Evolutionary conservation across 2,797 vertebrate species (phyloP), one percentile per base, ranked within the genome.

Genomic region (Aldrovandia affinis): DNA sequence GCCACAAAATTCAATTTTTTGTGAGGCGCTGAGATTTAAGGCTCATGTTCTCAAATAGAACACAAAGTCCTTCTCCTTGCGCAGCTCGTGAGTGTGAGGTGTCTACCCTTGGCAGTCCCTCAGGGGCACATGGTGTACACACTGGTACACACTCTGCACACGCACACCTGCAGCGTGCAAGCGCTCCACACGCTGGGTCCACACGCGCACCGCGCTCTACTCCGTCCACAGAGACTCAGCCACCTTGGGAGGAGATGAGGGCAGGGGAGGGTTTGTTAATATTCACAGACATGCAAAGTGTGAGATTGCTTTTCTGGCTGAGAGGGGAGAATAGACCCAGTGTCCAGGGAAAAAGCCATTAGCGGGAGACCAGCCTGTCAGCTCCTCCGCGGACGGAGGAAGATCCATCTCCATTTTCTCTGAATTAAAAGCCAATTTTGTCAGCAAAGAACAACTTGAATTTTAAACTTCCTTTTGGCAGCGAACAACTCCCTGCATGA

Each of bases 231-330:
- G 59, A 81, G 59, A 81, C 4, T 25, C 20, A 12, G 28, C 50
- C 52, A 14, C 59, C 42, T 68, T 50, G 80, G 61, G 42, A 75
- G 79, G 54, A 59, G 47, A 52, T 36, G 88, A 90, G 90, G 89
- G 89, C 87, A 61, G 90, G 90, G 90, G 90, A 92, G 91, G 91
- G 89, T 92, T 90, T 91, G 91, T 95, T 95, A 93, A 94, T 94
- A 93, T 95, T 94, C 93, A 94, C 91, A 91, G 92, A 94, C 92
- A 93, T 95, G 94, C 91, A 93, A 94, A 94, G 92, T 91, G 90
- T 88, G 89, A 94, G 92, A 94, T 94, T 94, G 92, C 91, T 93
- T 95, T 94, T 93, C 90, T 92, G 90, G 88, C 89, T 87, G 91
- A 91, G 92, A 59, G 30, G 52, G 92, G 86, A 77, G 85, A 87